Percentiles rank a stretch among this genome's conserved stretches.
Evolutionary conservation across 2,113 vertebrate species (phyloP).

Genomic region (Apus apus): DNA sequence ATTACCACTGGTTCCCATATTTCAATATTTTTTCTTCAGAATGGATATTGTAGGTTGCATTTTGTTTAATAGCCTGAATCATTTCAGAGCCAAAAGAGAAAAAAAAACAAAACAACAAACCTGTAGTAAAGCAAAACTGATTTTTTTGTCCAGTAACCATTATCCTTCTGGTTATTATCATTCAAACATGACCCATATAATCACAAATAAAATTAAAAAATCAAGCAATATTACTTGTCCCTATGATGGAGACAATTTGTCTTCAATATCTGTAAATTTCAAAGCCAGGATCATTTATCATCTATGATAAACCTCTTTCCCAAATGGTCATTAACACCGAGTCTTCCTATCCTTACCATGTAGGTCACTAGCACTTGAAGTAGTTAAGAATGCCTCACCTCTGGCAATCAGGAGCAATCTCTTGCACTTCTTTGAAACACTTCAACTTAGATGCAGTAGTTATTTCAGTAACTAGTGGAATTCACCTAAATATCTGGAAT

Average conservation of each 20-base stretch:
- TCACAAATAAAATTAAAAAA: not conserved
- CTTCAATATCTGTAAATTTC: not conserved
- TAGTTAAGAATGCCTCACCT: not conserved
- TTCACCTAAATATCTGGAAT: not conserved
- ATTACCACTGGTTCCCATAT: not conserved
- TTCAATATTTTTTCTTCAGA: not conserved
- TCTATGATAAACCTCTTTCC: not conserved
- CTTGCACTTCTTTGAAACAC: not conserved
- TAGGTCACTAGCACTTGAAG: not conserved
- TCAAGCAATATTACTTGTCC: not conserved
- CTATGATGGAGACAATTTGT: not conserved
- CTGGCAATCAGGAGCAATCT: not conserved
- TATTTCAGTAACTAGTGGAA: not conserved
- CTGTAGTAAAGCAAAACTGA: not conserved
- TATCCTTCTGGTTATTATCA: not conserved
- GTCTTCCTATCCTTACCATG: not conserved
- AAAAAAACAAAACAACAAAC: not conserved
- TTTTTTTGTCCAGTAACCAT: not conserved
- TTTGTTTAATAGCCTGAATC: not conserved
- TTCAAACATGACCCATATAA: not conserved
- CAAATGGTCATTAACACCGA: not conserved
- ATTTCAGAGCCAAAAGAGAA: not conserved
- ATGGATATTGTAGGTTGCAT: not conserved
- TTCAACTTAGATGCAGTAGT: not conserved
- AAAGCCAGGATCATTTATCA: not conserved